A percentile compares a stretch with the other conserved stretches of the same genome.
phyloP scores from a whole-genome alignment of 2,888 invertebrate genomes.

The Campoplex capitator region DNA sequence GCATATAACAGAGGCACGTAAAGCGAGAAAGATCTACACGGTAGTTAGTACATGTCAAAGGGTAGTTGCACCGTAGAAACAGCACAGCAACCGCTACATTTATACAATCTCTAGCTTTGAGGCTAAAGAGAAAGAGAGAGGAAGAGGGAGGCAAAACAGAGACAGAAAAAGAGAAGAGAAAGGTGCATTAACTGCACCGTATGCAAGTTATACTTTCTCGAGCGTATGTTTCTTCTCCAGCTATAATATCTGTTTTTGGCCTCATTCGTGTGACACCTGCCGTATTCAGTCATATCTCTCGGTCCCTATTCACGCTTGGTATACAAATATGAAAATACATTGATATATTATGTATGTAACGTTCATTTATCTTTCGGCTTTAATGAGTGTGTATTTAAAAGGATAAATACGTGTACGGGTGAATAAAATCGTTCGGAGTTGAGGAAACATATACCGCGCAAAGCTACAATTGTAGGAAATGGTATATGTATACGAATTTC shows the following conservation, averaged over 20 bases:
- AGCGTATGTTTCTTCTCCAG: constrained; percentile 30
- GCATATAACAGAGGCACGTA: constrained; percentile 35
- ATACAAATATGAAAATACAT: background rate
- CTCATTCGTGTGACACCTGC: constrained; percentile 56
- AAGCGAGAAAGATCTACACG: constrained; percentile 63
- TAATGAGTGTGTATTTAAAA: background rate
- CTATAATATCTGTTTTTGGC: constrained; percentile 56
- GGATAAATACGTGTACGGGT: background rate
- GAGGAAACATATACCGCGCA: constrained; percentile 11
- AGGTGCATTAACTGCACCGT: constrained; percentile 40
- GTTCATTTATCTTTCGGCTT: background rate
- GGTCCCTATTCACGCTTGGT: constrained; percentile 22
- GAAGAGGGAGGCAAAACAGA: constrained; percentile 40
- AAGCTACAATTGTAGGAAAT: constrained; percentile 22
- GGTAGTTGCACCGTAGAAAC: constrained; percentile 62
- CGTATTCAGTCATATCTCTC: constrained; percentile 31
- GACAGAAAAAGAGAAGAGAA: constrained; percentile 20
- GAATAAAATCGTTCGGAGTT: constrained; percentile 26
- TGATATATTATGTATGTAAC: background rate
- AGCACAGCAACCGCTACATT: constrained; percentile 53
- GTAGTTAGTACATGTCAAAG: constrained; percentile 69
- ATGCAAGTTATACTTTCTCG: constrained; percentile 32
- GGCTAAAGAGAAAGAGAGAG: constrained; percentile 31
- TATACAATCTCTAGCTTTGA: constrained; percentile 41
- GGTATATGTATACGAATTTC: constrained; percentile 39